phyloP scores from a whole-genome alignment of 2,888 invertebrate genomes.

The Agrochola circellaris region DNA sequence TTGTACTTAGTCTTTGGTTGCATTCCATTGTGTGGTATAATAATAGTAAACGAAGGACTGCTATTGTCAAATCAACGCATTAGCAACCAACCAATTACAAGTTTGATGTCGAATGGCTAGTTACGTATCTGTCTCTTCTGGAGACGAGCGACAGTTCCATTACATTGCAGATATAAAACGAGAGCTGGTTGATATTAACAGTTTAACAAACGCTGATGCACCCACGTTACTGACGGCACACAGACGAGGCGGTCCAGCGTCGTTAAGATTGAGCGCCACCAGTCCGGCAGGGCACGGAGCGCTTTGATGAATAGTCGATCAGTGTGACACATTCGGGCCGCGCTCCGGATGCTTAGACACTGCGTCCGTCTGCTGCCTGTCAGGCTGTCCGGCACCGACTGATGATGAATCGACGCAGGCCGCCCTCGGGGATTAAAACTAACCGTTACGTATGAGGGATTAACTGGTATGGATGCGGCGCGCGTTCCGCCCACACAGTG shows the following conservation, averaged over 20 bases:
- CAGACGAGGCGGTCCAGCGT: background rate
- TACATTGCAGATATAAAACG: background rate
- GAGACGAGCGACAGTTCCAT: background rate
- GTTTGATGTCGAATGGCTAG: background rate
- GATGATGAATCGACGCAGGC: slow-evolving; percentile 38
- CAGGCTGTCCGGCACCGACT: slow-evolving; percentile 1
- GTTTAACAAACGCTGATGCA: background rate
- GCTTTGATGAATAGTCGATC: slow-evolving; percentile 33
- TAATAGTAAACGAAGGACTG: slow-evolving; percentile 2
- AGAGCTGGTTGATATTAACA: slow-evolving; percentile 5
- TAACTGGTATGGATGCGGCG: background rate
- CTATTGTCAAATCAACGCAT: background rate
- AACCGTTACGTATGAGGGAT: slow-evolving; percentile 25
- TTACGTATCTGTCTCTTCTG: background rate
- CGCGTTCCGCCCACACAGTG: background rate
- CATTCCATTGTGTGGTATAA: slow-evolving; percentile 2
- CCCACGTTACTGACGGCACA: background rate
- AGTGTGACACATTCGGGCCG: slow-evolving; percentile 15
- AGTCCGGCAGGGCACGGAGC: background rate
- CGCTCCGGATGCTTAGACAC: background rate
- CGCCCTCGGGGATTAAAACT: slow-evolving; percentile 15
- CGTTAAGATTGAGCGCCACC: slow-evolving; percentile 32
- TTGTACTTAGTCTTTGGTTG: background rate
- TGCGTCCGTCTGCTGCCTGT: slow-evolving; percentile 8
- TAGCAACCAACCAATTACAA: background rate